Conservation (phyloP, 2,888 invertebrate genomes). For the Cephus pulcher region DNA sequence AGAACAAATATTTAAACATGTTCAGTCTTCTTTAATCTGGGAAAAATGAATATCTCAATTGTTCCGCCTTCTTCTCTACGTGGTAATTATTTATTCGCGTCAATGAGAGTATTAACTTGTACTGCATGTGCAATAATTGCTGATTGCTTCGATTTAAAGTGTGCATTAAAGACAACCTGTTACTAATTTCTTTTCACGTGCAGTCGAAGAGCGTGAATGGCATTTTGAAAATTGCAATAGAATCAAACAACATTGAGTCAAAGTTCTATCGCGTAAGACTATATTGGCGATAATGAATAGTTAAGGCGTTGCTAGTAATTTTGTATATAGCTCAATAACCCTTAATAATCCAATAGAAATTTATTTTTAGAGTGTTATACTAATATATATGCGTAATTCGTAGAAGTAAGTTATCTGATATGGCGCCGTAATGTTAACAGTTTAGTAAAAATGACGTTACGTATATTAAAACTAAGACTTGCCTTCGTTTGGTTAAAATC, state of each 20-base stretch:
- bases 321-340: neutral
- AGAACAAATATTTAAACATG: conserved; percentile 1
- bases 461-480: neutral
- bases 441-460: neutral
- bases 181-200: neutral
- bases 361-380: conserved; percentile 4
- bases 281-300: neutral
- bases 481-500: neutral
- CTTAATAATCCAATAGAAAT: neutral
- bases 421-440: neutral
- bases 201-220: neutral
- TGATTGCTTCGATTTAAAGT: neutral
- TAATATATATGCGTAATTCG: neutral
- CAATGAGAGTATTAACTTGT: neutral
- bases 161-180: neutral
- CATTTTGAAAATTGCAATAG: neutral
- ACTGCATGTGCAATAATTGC: neutral
- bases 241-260: neutral
- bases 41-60: neutral
- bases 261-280: neutral
- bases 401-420: neutral
- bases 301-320: neutral
- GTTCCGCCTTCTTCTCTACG: neutral
- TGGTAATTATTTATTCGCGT: neutral
- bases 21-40: neutral